Base-by-base conservation (phyloP, 2,888 invertebrate species). In the Caenorhabditis japonica region DNA sequence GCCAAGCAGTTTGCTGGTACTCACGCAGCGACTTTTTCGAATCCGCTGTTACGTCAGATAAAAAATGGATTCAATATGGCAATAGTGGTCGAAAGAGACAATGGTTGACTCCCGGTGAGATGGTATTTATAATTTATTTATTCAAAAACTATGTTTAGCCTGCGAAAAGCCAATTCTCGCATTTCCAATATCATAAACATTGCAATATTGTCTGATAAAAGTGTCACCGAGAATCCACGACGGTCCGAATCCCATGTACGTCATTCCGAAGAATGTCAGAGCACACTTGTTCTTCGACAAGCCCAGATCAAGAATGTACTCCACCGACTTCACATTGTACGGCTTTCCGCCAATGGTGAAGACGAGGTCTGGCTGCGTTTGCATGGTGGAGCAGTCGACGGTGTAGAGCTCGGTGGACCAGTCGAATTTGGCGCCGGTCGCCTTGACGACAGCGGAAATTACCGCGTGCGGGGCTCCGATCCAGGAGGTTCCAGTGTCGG, bases 401-500 rank as follows among this genome's bases (percentile, higher is more conserved):
- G 58, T 68, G 74, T 80, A 84, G 41, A 66, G 52, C 25, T 62
- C 60, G 33, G 74, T 27, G 7, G 21, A 4, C 38, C 38, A 70
- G 69, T 80, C 69, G 73, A 58, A 81, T 15, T 69, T 56, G 55
- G 81, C 82, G 10, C 49, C 55, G 41, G 75, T 76, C 13, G 58
- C 64, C 53, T 72, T 64, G 52, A 78, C 75, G 53, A 83, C 39
- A 17, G 33, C 49, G 25, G 23, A 17, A 30, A 75, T n/a, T 36
- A 79, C 47, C 1, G 53, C 39, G 25, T 33, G 47, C 5, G 78
- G 77, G 44, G 76, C 74, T 43, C 79, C 81, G 55, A 81, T 75
- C 75, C 73, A 78, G 13, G 80, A 77, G 15, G 81, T 79, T 36
- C 82, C 81, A 27, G 84, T 83, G 60, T 83, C 82, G 13, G 82